A percentile compares a stretch with the other conserved stretches of the same genome.
Evolutionary conservation across 2,113 vertebrate species (phyloP).

Genomic region (Oryctolagus cuniculus): DNA sequence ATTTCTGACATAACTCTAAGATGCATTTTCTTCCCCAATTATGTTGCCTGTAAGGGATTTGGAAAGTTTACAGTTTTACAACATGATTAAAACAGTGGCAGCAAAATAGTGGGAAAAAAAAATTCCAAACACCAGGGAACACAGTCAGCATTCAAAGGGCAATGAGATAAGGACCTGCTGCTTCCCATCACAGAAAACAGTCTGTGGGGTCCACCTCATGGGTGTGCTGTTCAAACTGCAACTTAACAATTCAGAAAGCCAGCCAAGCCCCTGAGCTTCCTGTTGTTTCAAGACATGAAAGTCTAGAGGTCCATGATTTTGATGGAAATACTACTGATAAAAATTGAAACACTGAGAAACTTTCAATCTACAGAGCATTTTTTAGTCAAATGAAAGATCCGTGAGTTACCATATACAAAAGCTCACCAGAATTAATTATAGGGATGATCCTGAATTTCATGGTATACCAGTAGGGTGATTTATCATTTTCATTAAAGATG

Average conservation of each 20-base stretch:
- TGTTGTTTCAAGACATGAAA: background rate
- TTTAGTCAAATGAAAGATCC: background rate
- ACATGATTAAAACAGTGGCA: conserved; percentile 39
- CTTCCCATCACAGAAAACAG: conserved; percentile 7
- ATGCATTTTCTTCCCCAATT: conserved; percentile 19
- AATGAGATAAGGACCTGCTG: conserved; percentile 34
- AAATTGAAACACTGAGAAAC: background rate
- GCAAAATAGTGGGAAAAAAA: conserved; percentile 47
- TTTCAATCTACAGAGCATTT: background rate
- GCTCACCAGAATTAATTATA: conserved; percentile 21
- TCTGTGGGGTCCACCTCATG: background rate
- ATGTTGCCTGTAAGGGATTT: conserved; percentile 26
- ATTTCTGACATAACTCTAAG: background rate
- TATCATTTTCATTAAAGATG: conserved; percentile 1
- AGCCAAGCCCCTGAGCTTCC: background rate
- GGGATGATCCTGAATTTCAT: background rate
- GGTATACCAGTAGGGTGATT: background rate
- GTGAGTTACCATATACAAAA: background rate
- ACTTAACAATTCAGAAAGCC: conserved; percentile 5
- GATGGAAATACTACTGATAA: background rate
- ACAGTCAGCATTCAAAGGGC: background rate
- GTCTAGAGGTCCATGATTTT: background rate
- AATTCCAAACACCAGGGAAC: conserved; percentile 49
- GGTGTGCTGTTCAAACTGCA: background rate
- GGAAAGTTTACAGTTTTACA: conserved; percentile 56